These are phyloP conservation scores for Listronotus oregonensis DNA, from an alignment of 1,140 invertebrate genomes.

Conservation along the genomic window DNA sequence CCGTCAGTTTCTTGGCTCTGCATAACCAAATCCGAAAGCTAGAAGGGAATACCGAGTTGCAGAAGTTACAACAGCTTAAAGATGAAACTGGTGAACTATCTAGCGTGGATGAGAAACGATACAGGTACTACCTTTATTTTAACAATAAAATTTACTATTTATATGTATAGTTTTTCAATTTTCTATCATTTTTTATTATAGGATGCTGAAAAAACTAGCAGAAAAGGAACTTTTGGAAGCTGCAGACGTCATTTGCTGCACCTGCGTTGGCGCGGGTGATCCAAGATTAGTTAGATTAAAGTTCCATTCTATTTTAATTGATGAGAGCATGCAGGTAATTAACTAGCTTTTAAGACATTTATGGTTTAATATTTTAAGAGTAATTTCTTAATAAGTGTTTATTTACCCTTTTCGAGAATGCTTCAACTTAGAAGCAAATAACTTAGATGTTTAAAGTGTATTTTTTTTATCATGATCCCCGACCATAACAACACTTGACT, in stretches of 20 bases:
- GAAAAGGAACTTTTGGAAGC: conserved; percentile 92
- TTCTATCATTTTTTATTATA: conserved; percentile 35
- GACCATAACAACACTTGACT: no score
- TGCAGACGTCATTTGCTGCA: conserved; percentile 99
- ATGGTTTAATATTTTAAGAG: no score
- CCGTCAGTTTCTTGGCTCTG: conserved; percentile 94
- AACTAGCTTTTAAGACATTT: no score
- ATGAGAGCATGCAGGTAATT: conserved; percentile 84
- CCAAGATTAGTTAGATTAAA: conserved; percentile 87
- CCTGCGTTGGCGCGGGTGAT: conserved; percentile 98
- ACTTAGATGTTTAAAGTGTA: no score
- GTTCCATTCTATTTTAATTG: conserved; percentile 97
- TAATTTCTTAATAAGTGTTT: no score
- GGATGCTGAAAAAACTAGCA: conserved; percentile 87
- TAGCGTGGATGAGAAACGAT: conserved; percentile 92
- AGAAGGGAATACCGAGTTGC: conserved; percentile 86
- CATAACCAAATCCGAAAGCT: conserved; percentile 97
- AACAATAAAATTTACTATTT: not conserved
- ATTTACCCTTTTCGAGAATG: no score
- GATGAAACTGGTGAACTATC: conserved; percentile 97
- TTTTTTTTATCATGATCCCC: no score
- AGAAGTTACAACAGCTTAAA: conserved; percentile 95
- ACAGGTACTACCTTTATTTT: conserved; percentile 53
- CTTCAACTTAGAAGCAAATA: no score
- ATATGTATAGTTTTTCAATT: not conserved